Evolutionary conservation across 37 sponge, comb jelly and placozoan genomes (phyloP).

Genomic region (Amphimedon queenslandica): DNA sequence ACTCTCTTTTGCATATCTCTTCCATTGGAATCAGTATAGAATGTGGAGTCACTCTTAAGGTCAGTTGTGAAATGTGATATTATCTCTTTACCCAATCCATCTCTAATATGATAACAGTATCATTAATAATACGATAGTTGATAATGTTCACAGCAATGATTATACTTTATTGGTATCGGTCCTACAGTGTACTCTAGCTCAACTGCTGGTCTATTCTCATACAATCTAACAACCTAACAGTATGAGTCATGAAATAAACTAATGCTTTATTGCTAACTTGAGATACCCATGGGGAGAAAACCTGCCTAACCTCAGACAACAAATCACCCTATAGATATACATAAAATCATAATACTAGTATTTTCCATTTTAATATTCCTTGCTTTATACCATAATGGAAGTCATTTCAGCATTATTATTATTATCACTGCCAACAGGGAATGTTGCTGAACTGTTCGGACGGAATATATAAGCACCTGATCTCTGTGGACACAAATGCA

Average conservation of each 20-base stretch:
- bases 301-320: slow-evolving; percentile 18
- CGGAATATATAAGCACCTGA: slow-evolving; percentile 91
- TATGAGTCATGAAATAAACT: background rate
- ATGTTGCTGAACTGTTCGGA: slow-evolving; percentile 43
- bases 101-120: too few species aligned
- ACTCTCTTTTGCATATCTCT: slow-evolving; percentile 84
- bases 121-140: slow-evolving; percentile 11
- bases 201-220: slow-evolving; percentile 28
- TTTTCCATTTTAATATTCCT: too few species aligned
- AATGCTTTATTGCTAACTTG: background rate
- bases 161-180: slow-evolving; percentile 40
- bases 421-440: too few species aligned
- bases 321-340: too few species aligned
- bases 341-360: too few species aligned
- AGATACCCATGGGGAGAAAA: slow-evolving; percentile 12
- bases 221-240: slow-evolving; percentile 51
- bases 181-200: slow-evolving; percentile 84
- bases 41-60: slow-evolving; percentile 42
- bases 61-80: slow-evolving; percentile 71
- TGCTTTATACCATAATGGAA: slow-evolving; percentile 16
- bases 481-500: slow-evolving; percentile 8
- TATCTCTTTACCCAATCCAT: slow-evolving; percentile 88
- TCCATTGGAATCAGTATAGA: slow-evolving; percentile 95
- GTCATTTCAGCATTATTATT: slow-evolving; percentile 20
- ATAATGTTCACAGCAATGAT: too few species aligned